A percentile compares a stretch with the other conserved stretches of the same genome.
Conservation (phyloP, 1,140 invertebrate species). For the Procambarus clarkii region DNA sequence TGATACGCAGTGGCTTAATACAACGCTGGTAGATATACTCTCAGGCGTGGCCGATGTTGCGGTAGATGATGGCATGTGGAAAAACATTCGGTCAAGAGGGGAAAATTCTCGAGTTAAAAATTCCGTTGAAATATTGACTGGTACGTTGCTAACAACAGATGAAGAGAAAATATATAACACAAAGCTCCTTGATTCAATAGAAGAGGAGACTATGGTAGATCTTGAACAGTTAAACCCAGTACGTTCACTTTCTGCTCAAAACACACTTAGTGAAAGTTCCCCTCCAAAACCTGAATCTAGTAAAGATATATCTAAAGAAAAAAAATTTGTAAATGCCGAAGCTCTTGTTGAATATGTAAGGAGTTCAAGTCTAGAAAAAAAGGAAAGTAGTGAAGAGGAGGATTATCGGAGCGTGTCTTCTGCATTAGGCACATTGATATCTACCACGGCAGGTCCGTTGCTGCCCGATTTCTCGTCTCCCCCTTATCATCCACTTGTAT, state of each 20-base stretch:
- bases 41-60: slow-evolving; percentile 31
- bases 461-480: slow-evolving; percentile 70
- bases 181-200: slow-evolving; percentile 40
- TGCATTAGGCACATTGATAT: slow-evolving; percentile 74
- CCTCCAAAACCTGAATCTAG: background rate
- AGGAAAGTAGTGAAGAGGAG: slow-evolving; percentile 61
- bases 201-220: slow-evolving; percentile 58
- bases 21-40: slow-evolving; percentile 56
- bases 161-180: slow-evolving; percentile 22
- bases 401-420: slow-evolving; percentile 74
- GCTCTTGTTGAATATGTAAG: slow-evolving; percentile 60
- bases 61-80: background rate
- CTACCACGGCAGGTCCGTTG: slow-evolving; percentile 73
- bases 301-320: slow-evolving; percentile 23
- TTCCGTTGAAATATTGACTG: slow-evolving; percentile 1
- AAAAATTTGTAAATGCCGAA: slow-evolving; percentile 64
- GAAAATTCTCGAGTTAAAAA: background rate
- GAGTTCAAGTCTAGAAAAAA: slow-evolving; percentile 64
- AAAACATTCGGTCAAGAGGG: background rate
- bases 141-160: background rate
- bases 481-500: slow-evolving; percentile 48
- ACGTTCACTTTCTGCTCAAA: slow-evolving; percentile 22
- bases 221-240: slow-evolving; percentile 36
- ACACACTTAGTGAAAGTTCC: slow-evolving; percentile 12
- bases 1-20: slow-evolving; percentile 73